Base-by-base conservation (phyloP, 2,113 vertebrate genomes). In the Ciconia stormi region DNA sequence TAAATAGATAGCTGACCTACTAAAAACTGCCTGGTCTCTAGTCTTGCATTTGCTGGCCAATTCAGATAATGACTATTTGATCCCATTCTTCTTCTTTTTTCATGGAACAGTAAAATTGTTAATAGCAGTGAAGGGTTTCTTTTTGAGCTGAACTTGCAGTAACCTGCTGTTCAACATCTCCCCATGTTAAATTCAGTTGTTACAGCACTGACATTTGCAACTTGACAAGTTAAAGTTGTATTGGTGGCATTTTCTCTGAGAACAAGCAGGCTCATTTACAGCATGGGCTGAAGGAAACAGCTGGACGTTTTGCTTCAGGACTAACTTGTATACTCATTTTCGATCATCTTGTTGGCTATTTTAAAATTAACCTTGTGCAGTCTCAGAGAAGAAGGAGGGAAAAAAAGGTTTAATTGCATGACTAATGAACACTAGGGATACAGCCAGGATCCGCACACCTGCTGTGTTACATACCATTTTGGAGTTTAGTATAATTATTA, bases 1-100 rank as follows among this genome's bases (percentile, higher is more conserved):
- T 96, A 97, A 97, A 97, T 91, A 96, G 96, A 96, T 91, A 88
- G 61, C 88, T 97, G 96, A 96, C 96, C 96, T 96, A 86, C 92
- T 95, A 93, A 96, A 93, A 94, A 63, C 87, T 80, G 93, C 82
- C 90, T 46, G 55, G 36, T 93, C 79, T 82, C 88, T 52, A 58
- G 50, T 78, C 81, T 82, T 82, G 92, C 67, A 4, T 89, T 84
- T 67, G 76, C 94, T 70, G 69, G 34, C 79, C 95, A 63, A 67
- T 96, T 91, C 97, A 81, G 82, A 93, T 88, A 86, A 93, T 81
- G 91, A 88, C 77, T 84, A 27, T 94, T 93, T 96, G 97, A 95
- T 96, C 94, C 87, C 4, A 1, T 74, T 92, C 34, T 58, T 93
- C 40, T 66, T 91, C 3, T 34, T 67, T 66, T 77, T 72, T 62